phyloP scores from a whole-genome alignment of 2,113 vertebrate genomes.

The Zapornia atra region DNA sequence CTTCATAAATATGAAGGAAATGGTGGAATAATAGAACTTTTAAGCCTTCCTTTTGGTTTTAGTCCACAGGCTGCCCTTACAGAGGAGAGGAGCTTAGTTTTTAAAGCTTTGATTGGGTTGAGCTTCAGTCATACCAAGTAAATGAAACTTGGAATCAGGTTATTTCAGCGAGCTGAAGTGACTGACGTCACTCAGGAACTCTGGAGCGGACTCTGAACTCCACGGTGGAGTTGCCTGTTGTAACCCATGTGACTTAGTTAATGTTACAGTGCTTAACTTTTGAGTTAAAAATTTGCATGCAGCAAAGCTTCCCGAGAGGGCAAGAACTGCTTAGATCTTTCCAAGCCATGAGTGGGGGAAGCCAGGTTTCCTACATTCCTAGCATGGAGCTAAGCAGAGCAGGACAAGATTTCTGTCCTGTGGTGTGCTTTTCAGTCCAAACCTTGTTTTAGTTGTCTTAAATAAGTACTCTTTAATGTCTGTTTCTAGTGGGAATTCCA shows the following conservation, averaged over 20 bases:
- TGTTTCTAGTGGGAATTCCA: not conserved
- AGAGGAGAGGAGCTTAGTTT: not conserved
- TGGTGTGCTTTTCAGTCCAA: not conserved
- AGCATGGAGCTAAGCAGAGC: rapidly evolving
- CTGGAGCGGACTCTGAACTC: not conserved
- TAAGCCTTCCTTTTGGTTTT: not conserved
- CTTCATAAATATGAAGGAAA: not conserved
- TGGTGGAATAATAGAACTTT: not conserved
- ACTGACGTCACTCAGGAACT: not conserved
- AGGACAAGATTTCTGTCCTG: not conserved
- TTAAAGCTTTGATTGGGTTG: rapidly evolving
- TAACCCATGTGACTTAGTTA: not conserved
- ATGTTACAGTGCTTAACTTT: not conserved
- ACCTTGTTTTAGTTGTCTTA: not conserved
- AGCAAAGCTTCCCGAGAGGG: not conserved
- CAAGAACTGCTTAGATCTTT: not conserved
- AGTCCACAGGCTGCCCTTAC: not conserved
- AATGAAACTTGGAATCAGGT: not conserved
- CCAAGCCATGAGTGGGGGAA: rapidly evolving
- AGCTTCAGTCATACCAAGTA: not conserved
- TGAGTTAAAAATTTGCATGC: not conserved
- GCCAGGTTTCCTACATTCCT: rapidly evolving
- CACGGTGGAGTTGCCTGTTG: not conserved
- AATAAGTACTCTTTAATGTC: not conserved
- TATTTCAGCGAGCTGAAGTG: not conserved